Conservation (phyloP, 2,113 vertebrate species). For the Heliornis fulica region DNA sequence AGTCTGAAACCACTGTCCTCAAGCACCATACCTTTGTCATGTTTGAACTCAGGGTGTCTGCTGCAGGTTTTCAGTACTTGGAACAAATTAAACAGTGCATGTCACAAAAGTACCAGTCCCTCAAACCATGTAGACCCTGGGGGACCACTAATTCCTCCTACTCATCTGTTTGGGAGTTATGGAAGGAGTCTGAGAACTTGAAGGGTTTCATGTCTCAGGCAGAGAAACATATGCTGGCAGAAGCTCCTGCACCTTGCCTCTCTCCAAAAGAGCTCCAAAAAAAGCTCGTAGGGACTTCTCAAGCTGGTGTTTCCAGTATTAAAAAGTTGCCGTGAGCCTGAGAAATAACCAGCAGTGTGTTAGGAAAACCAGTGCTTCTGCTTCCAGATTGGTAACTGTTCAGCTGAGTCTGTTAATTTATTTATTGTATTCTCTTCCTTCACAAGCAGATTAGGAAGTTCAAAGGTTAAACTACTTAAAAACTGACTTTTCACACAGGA, state of each 20-base stretch:
- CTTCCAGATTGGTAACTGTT: neutral
- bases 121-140: neutral
- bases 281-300: neutral
- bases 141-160: neutral
- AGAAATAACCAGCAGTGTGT: neutral
- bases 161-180: neutral
- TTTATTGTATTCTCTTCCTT: neutral
- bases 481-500: constrained; percentile 17
- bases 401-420: neutral
- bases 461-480: constrained; percentile 28
- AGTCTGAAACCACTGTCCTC: neutral
- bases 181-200: neutral
- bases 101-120: neutral
- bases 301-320: neutral
- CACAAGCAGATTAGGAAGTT: constrained; percentile 5
- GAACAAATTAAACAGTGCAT: neutral
- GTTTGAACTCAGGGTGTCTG: neutral
- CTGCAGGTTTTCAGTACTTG: neutral
- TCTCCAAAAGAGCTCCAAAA: neutral
- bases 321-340: neutral
- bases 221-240: neutral
- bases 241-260: neutral
- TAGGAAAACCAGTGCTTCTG: neutral
- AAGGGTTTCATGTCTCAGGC: neutral
- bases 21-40: neutral